A percentile compares a stretch with the other conserved stretches of the same genome.
These are phyloP conservation scores for Cichladusa arquata DNA, from an alignment of 2,113 vertebrate species.

Conservation along the genomic window DNA sequence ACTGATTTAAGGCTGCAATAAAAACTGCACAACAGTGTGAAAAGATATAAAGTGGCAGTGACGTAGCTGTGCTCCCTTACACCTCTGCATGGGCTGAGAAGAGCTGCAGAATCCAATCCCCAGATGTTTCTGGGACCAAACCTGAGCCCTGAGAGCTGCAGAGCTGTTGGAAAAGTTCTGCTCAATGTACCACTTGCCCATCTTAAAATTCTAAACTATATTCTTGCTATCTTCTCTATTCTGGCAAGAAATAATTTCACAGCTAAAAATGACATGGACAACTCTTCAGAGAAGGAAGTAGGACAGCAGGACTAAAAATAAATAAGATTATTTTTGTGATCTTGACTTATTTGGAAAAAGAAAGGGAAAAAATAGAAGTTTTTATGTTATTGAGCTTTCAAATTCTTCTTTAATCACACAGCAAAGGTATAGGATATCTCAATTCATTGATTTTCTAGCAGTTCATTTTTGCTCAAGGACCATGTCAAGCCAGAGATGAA, in stretches of 20 bases:
- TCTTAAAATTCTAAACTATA: neutral
- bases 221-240: neutral
- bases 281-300: neutral
- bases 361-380: neutral
- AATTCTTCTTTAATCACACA: neutral
- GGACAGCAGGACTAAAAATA: neutral
- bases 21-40: conserved; percentile 13
- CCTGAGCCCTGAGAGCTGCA: accelerated
- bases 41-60: neutral
- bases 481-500: neutral
- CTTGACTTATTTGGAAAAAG: neutral
- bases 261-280: neutral
- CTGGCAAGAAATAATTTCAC: neutral
- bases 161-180: neutral
- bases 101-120: neutral
- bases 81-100: neutral
- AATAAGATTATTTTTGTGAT: neutral
- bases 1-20: conserved; percentile 65
- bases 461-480: neutral
- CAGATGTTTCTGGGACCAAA: neutral
- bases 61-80: neutral
- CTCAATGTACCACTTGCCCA: neutral
- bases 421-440: neutral
- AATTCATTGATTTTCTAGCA: neutral
- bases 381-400: neutral